Evolutionary conservation across 2,888 invertebrate genomes (phyloP).

Genomic region (Gastracanthus pulcherrimus): DNA sequence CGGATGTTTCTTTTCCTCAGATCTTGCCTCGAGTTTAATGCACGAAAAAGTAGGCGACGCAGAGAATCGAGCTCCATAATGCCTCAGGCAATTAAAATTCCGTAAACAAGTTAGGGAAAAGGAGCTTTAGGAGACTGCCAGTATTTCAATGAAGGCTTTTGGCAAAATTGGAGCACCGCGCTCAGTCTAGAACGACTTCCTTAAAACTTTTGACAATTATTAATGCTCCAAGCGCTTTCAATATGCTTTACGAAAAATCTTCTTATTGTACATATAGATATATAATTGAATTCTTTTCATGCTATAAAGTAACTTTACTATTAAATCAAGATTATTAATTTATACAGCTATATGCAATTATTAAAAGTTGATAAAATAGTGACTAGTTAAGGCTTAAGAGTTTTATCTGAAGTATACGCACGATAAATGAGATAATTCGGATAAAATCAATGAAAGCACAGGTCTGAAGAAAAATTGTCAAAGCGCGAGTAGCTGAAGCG

Average conservation of each 20-base stretch:
- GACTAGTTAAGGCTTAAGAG: no score
- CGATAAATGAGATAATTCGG: slow-evolving; percentile 42
- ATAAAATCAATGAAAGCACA: slow-evolving; percentile 62
- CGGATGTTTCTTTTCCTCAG: no score
- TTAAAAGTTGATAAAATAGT: no score
- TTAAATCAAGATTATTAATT: no score
- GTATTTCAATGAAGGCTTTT: slow-evolving; percentile 2
- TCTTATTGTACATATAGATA: background rate
- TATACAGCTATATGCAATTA: no score
- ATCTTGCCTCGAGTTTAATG: no score
- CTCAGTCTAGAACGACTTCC: background rate
- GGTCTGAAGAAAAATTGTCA: background rate
- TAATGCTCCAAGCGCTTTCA: slow-evolving; percentile 30
- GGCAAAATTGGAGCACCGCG: background rate
- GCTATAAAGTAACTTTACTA: no score
- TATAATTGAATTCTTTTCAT: background rate
- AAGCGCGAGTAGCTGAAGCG: no score
- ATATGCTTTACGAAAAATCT: no score
- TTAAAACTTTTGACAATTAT: slow-evolving; percentile 46
- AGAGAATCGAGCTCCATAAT: slow-evolving; percentile 3
- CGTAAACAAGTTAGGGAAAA: slow-evolving; percentile 26
- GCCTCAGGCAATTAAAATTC: slow-evolving; percentile 41
- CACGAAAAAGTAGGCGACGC: background rate
- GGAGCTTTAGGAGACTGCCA: background rate
- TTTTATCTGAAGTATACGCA: no score